These are phyloP conservation scores for Machaerirhynchus nigripectus DNA, from an alignment of 2,113 vertebrate genomes.

Conservation along the genomic window DNA sequence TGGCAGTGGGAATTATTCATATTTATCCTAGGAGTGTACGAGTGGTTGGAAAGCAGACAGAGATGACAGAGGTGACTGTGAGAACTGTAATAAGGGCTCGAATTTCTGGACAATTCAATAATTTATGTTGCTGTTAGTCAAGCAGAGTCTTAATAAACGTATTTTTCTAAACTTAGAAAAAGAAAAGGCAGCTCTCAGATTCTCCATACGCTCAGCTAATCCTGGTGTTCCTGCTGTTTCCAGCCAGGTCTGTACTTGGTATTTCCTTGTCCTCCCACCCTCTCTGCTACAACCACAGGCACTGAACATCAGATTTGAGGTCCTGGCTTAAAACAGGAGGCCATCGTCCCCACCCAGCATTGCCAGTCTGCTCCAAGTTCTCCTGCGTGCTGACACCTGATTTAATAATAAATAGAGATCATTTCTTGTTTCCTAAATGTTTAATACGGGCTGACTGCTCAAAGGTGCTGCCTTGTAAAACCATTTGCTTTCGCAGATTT, in stretches of 20 bases:
- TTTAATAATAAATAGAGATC: neutral
- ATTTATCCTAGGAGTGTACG: neutral
- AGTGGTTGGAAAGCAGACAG: neutral
- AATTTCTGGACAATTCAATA: neutral
- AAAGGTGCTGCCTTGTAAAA: neutral
- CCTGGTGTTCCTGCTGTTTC: neutral
- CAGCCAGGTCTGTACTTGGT: neutral
- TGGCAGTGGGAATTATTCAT: constrained; percentile 35
- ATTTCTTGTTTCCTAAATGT: constrained; percentile 21
- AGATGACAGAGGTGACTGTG: neutral
- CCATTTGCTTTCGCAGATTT: neutral
- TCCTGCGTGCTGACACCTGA: neutral
- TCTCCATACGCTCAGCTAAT: neutral
- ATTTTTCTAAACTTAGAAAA: neutral
- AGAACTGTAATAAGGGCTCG: neutral
- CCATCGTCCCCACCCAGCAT: neutral
- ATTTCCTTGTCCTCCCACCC: no score
- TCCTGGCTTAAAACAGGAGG: neutral
- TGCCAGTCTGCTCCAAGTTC: neutral
- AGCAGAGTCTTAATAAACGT: neutral
- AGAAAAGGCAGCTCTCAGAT: neutral
- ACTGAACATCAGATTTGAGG: no score
- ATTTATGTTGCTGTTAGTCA: neutral
- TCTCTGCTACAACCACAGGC: neutral
- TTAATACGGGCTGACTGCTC: neutral